Percentiles rank a stretch among this genome's conserved stretches.
phyloP scores from a whole-genome alignment of 2,797 vertebrate species.

The Bryconaethiops microstoma region DNA sequence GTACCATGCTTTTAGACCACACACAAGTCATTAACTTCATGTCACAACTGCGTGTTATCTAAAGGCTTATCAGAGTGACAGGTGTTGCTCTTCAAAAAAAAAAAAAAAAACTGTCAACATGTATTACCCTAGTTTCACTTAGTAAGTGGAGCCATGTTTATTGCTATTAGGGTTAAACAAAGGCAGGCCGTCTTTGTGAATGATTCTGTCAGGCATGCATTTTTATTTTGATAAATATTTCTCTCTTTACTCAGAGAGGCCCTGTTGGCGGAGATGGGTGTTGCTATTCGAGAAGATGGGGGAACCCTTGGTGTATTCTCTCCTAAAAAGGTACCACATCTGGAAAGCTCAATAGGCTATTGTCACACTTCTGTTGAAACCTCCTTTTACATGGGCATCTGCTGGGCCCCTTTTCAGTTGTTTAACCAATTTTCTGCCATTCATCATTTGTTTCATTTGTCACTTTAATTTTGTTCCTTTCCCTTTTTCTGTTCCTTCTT shows the following conservation, averaged over 20 bases:
- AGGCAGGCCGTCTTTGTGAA: neutral
- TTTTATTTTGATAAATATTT: neutral
- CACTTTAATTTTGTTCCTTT: constrained; percentile 24
- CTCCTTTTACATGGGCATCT: neutral
- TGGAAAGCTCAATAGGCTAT: constrained; percentile 7
- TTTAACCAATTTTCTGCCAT: constrained; percentile 2
- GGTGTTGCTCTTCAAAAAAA: neutral
- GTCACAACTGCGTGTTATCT: neutral
- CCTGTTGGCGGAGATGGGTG: constrained; percentile 97
- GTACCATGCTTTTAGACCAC: constrained; percentile 36
- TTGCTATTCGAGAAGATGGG: constrained; percentile 97
- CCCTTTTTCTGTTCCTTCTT: constrained; percentile 36
- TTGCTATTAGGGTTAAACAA: neutral
- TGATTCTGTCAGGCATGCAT: neutral
- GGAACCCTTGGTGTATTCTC: constrained; percentile 98
- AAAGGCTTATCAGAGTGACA: neutral
- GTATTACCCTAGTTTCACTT: neutral
- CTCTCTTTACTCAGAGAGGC: constrained; percentile 83
- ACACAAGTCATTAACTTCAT: neutral
- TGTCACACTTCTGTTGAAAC: neutral
- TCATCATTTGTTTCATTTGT: constrained; percentile 40
- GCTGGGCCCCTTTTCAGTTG: neutral
- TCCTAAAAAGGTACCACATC: constrained; percentile 92
- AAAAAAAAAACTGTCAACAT: neutral
- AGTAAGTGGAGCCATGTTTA: neutral